These are phyloP conservation scores for Pteropus alecto DNA, from an alignment of 2,113 vertebrate genomes.

Conservation along the genomic window DNA sequence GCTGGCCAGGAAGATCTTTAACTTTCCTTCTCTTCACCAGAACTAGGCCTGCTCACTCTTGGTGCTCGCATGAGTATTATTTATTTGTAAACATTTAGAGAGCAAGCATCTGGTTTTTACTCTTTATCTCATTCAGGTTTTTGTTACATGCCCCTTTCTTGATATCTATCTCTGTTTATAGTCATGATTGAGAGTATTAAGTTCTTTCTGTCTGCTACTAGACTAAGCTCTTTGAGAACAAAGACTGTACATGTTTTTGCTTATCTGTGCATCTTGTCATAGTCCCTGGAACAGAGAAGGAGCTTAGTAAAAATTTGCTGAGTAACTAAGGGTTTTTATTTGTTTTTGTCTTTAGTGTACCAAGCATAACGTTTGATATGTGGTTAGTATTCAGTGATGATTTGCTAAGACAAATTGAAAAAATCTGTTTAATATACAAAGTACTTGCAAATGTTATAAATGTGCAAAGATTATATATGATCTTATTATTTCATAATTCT, in stretches of 20 bases:
- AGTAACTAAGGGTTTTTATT: conserved; percentile 14
- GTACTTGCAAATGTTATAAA: neutral
- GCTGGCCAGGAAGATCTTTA: neutral
- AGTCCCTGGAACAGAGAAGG: neutral
- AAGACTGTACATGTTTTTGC: neutral
- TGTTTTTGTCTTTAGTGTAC: neutral
- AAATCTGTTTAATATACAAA: neutral
- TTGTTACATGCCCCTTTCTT: neutral
- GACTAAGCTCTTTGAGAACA: neutral
- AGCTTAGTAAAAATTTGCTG: neutral
- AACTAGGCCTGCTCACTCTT: neutral
- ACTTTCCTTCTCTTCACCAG: neutral
- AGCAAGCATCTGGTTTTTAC: neutral
- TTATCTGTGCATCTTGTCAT: neutral
- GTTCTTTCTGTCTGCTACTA: neutral
- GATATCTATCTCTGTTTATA: neutral
- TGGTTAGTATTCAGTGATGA: neutral
- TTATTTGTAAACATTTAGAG: neutral
- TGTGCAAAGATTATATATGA: neutral
- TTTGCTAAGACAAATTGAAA: neutral
- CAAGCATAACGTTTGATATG: neutral
- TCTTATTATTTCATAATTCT: neutral
- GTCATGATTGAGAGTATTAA: neutral
- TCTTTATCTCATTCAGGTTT: neutral
- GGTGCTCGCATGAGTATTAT: neutral